phyloP scores from a whole-genome alignment of 2,797 vertebrate genomes.

The Erethizon dorsatum region DNA sequence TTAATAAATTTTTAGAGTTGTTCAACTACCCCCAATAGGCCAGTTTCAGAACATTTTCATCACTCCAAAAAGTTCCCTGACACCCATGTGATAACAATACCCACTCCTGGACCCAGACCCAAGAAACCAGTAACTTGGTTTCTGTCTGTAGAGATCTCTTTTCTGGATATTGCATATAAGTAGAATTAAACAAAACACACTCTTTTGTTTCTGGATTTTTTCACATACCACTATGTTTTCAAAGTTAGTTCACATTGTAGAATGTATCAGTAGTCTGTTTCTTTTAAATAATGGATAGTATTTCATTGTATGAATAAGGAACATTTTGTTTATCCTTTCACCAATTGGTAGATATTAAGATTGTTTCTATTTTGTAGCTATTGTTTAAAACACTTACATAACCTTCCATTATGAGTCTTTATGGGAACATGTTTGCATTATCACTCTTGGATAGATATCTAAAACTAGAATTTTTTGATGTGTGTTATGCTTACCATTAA shows the following conservation, averaged over 20 bases:
- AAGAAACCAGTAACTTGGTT: background rate
- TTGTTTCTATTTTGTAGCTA: background rate
- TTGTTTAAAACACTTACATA: background rate
- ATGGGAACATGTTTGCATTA: background rate
- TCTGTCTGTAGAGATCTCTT: background rate
- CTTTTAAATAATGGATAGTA: constrained; percentile 14
- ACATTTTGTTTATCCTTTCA: constrained; percentile 51
- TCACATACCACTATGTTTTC: background rate
- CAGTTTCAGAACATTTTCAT: constrained; percentile 34
- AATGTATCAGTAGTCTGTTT: constrained; percentile 12
- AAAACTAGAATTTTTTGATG: background rate
- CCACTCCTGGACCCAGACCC: background rate
- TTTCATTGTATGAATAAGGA: background rate
- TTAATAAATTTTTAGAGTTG: background rate
- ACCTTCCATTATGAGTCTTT: constrained; percentile 1
- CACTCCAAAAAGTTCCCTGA: background rate
- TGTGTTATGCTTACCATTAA: constrained; percentile 5
- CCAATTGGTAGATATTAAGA: background rate
- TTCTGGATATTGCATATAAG: constrained; percentile 3
- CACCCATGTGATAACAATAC: background rate
- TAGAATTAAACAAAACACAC: background rate
- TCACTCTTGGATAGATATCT: constrained; percentile 8
- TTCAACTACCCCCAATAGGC: background rate
- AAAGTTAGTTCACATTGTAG: constrained; percentile 39
- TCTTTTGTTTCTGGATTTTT: background rate